A percentile compares a stretch with the other conserved stretches of the same genome.
Conservation (phyloP, 2,888 invertebrate species). For the Noctua fimbriata region DNA sequence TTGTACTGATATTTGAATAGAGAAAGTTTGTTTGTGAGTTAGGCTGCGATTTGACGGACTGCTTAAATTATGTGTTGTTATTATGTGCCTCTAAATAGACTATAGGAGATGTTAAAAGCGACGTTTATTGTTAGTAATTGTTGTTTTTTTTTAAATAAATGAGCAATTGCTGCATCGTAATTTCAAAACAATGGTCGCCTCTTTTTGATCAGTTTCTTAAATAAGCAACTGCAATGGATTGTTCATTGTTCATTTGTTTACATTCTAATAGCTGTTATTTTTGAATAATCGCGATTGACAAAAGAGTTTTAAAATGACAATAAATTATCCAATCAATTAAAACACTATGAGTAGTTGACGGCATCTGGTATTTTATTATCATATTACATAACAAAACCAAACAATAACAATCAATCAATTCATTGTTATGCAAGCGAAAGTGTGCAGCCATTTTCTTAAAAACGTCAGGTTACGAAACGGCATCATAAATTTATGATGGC, state of each 20-base stretch:
- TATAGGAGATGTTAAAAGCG: not conserved
- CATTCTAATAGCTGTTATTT: not conserved
- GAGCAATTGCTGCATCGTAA: not conserved
- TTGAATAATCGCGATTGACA: not conserved
- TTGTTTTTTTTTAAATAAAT: not conserved
- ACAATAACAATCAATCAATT: slow-evolving; percentile 65
- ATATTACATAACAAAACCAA: slow-evolving; percentile 57
- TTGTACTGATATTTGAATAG: slow-evolving; percentile 29
- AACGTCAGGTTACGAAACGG: slow-evolving; percentile 63
- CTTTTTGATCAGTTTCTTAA: not conserved
- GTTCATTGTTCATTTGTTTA: not conserved
- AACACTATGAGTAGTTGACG: slow-evolving; percentile 1
- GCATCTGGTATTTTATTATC: slow-evolving; percentile 29
- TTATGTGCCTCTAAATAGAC: not conserved
- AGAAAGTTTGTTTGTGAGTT: slow-evolving; percentile 33
- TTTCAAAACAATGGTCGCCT: slow-evolving; percentile 1
- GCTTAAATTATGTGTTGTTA: not conserved
- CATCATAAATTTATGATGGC: slow-evolving; percentile 60
- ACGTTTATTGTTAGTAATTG: not conserved
- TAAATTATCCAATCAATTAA: slow-evolving; percentile 11
- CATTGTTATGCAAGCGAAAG: slow-evolving; percentile 68
- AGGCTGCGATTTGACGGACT: not conserved
- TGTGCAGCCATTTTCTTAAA: slow-evolving; percentile 62
- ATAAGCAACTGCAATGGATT: not conserved
- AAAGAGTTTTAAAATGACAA: not conserved